Percentiles rank a stretch among this genome's conserved stretches.
Conservation (phyloP, 37 sponge, comb jelly and placozoan species). For the Cliona cf. orientalis region DNA sequence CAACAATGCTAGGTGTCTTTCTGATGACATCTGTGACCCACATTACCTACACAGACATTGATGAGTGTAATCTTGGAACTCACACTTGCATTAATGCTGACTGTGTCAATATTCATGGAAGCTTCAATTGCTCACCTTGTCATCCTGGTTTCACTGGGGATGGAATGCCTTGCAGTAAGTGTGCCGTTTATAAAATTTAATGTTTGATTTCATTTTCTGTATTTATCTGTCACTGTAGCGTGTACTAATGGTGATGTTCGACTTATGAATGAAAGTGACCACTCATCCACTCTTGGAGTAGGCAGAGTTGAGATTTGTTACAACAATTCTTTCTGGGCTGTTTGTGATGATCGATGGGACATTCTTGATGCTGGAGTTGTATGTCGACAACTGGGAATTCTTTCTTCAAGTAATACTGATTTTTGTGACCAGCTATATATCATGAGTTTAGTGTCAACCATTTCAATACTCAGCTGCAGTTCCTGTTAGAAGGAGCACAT, state of each 20-base stretch:
- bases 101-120: conserved; percentile 46
- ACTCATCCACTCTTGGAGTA: neutral
- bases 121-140: conserved; percentile 61
- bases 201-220: no score
- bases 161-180: conserved; percentile 15
- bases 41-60: conserved; percentile 10
- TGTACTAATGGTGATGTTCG: conserved; percentile 20
- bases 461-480: conserved; percentile 1
- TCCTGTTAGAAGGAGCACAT: neutral
- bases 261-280: neutral
- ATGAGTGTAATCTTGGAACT: conserved; percentile 16
- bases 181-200: no score
- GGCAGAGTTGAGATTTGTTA: conserved; percentile 38
- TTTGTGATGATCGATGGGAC: conserved; percentile 39
- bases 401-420: conserved; percentile 10
- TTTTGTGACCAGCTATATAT: no score
- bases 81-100: conserved; percentile 3
- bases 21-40: no score
- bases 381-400: conserved; percentile 25
- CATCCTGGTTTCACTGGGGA: conserved; percentile 20
- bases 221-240: neutral
- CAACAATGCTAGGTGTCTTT: no score
- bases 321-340: conserved; percentile 29
- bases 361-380: conserved; percentile 34
- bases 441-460: neutral